Percentiles rank a stretch among this genome's conserved stretches.
Evolutionary conservation across 1,140 invertebrate species (phyloP).

Genomic region (Lepidurus apus): DNA sequence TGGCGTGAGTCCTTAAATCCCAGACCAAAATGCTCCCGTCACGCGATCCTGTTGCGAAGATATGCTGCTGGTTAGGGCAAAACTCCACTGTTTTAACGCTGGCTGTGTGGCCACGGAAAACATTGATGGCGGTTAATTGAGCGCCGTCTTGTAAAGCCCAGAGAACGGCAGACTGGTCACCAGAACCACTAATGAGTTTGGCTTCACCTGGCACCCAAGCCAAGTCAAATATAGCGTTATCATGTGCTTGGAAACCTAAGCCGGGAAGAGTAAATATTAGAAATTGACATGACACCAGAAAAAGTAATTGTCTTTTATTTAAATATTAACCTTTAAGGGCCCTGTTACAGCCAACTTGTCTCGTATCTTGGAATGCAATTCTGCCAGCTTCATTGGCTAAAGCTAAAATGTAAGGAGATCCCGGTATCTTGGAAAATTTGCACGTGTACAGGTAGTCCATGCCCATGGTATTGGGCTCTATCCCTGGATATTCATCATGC

Average conservation of each 20-base stretch:
- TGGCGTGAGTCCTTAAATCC: conserved; percentile 61
- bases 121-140: conserved; percentile 45
- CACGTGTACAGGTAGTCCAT: conserved; percentile 46
- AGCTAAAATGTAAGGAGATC: conserved; percentile 63
- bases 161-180: conserved; percentile 70
- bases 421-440: conserved; percentile 47
- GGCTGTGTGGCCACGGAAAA: conserved; percentile 65
- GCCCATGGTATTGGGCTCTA: conserved; percentile 42
- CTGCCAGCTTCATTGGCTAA: conserved; percentile 79
- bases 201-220: conserved; percentile 70
- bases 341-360: conserved; percentile 29
- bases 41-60: conserved; percentile 76
- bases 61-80: conserved; percentile 54
- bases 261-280: not conserved
- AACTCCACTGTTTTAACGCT: conserved; percentile 74
- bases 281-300: not conserved
- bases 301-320: not conserved
- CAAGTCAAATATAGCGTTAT: conserved; percentile 82
- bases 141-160: conserved; percentile 56
- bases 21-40: conserved; percentile 79
- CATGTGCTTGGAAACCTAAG: conserved; percentile 59
- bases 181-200: conserved; percentile 73
- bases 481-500: conserved; percentile 44
- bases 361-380: conserved; percentile 58
- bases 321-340: conserved; percentile 26